Conservation (phyloP, 2,797 vertebrate genomes). For the Catharus ustulatus region DNA sequence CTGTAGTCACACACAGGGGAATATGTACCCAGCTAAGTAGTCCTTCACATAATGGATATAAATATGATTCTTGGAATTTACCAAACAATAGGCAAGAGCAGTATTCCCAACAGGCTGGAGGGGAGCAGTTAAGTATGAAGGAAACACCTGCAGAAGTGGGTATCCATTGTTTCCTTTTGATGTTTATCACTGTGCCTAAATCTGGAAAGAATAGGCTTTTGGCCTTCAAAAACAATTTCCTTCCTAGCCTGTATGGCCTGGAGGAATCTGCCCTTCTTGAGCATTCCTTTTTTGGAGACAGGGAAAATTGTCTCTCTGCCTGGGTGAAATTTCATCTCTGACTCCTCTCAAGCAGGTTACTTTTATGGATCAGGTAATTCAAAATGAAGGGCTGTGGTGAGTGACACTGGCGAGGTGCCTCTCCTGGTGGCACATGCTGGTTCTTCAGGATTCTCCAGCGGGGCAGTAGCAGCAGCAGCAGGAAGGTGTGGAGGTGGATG, state of each 20-base stretch:
- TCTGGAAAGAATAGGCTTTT: conserved; percentile 69
- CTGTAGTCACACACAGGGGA: not conserved
- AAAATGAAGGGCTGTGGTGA: not conserved
- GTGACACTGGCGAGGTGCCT: not conserved
- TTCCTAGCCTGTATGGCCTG: conserved; percentile 61
- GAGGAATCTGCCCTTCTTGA: conserved; percentile 54
- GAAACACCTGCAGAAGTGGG: conserved; percentile 72
- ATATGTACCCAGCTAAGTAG: not conserved
- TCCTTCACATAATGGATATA: conserved; percentile 42
- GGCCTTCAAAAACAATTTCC: conserved; percentile 63
- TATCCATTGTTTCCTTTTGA: conserved; percentile 74
- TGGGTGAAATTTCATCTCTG: conserved; percentile 2
- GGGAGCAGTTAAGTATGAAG: conserved; percentile 55
- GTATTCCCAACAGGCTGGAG: conserved; percentile 57
- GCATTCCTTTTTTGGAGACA: conserved; percentile 45
- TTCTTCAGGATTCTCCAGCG: rapidly evolving
- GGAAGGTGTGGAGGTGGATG: not conserved
- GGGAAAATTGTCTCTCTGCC: conserved; percentile 27
- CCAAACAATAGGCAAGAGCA: conserved; percentile 61
- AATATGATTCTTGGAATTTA: conserved; percentile 68
- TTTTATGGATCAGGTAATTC: not conserved
- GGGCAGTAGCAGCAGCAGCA: not conserved
- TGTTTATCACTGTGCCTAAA: conserved; percentile 67
- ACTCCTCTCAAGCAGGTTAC: not conserved
- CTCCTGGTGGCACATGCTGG: not conserved